Conservation (phyloP, 2,888 invertebrate species). For the Mesoligia furuncula region DNA sequence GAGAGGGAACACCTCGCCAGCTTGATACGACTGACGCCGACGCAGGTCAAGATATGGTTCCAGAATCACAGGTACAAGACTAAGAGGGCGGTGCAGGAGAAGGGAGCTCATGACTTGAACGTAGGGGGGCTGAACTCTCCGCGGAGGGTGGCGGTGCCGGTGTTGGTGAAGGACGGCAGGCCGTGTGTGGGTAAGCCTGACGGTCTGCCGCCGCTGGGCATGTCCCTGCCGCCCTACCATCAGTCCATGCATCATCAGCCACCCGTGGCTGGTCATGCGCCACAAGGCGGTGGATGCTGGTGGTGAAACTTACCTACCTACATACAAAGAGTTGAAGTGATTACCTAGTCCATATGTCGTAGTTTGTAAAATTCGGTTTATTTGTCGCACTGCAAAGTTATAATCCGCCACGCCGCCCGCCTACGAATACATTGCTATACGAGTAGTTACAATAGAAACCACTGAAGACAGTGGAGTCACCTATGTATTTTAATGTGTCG, state of each 20-base stretch:
- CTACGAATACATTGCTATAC: background rate
- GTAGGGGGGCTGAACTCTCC: slow-evolving; percentile 95
- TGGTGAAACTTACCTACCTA: slow-evolving; percentile 82
- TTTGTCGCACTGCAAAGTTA: background rate
- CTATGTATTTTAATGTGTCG: background rate
- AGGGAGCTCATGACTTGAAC: slow-evolving; percentile 93
- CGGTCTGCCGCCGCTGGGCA: slow-evolving; percentile 87
- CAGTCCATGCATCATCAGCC: slow-evolving; percentile 87
- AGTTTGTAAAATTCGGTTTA: slow-evolving; percentile 58
- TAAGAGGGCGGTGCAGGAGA: slow-evolving; percentile 98
- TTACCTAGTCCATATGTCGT: slow-evolving; percentile 81
- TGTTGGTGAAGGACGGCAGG: slow-evolving; percentile 98
- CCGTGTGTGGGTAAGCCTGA: slow-evolving; percentile 94
- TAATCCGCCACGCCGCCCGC: background rate
- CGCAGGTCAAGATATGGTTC: slow-evolving; percentile 99
- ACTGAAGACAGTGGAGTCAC: background rate
- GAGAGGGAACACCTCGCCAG: slow-evolving; percentile 99
- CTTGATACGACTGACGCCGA: slow-evolving; percentile 98
- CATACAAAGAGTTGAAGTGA: slow-evolving; percentile 70
- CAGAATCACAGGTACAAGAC: slow-evolving; percentile 99
- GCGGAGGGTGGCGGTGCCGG: slow-evolving; percentile 97
- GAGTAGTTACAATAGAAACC: background rate
- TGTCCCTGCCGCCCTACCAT: slow-evolving; percentile 88
- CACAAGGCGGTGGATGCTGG: slow-evolving; percentile 89
- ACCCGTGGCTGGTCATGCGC: slow-evolving; percentile 79